A percentile compares a stretch with the other conserved stretches of the same genome.
Evolutionary conservation across 2,888 invertebrate genomes (phyloP).

Genomic region (Habrosyne pyritoides): DNA sequence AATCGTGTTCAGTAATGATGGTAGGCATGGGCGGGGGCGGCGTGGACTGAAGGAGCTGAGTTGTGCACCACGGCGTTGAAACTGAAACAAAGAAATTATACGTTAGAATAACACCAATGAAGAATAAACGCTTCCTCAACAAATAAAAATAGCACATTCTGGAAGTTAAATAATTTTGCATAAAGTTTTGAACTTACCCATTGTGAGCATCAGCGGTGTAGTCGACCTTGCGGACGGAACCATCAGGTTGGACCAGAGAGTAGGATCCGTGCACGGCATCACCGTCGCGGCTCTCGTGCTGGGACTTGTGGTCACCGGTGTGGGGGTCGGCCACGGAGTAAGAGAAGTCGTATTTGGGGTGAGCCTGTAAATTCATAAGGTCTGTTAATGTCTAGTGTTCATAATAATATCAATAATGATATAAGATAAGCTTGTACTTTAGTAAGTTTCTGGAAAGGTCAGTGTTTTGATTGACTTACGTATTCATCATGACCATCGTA

Average conservation of each 20-base stretch:
- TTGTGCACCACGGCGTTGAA: slow-evolving; percentile 80
- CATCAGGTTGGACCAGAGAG: slow-evolving; percentile 79
- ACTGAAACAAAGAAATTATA: slow-evolving; percentile 32
- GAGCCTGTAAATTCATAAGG: slow-evolving; percentile 29
- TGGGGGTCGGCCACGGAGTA: slow-evolving; percentile 76
- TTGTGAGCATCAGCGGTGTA: slow-evolving; percentile 61
- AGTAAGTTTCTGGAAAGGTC: too few species aligned
- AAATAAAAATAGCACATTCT: too few species aligned
- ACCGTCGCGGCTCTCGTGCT: slow-evolving; percentile 69
- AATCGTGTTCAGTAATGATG: slow-evolving; percentile 50
- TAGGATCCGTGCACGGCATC: slow-evolving; percentile 83
- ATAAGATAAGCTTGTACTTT: too few species aligned
- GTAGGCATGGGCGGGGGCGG: slow-evolving; percentile 58
- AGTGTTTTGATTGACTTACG: slow-evolving; percentile 28
- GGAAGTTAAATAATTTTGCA: not conserved
- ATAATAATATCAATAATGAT: too few species aligned
- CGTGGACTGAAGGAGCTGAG: slow-evolving; percentile 65
- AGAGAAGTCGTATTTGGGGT: slow-evolving; percentile 62
- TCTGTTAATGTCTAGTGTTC: not conserved
- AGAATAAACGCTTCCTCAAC: too few species aligned
- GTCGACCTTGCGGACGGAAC: slow-evolving; percentile 78
- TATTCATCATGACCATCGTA: slow-evolving; percentile 40
- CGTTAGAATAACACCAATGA: too few species aligned
- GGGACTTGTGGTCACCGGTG: slow-evolving; percentile 78
- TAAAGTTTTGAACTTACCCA: slow-evolving; percentile 29